These are phyloP conservation scores for Danio jaintianensis DNA, from an alignment of 2,797 vertebrate species.

Conservation along the genomic window DNA sequence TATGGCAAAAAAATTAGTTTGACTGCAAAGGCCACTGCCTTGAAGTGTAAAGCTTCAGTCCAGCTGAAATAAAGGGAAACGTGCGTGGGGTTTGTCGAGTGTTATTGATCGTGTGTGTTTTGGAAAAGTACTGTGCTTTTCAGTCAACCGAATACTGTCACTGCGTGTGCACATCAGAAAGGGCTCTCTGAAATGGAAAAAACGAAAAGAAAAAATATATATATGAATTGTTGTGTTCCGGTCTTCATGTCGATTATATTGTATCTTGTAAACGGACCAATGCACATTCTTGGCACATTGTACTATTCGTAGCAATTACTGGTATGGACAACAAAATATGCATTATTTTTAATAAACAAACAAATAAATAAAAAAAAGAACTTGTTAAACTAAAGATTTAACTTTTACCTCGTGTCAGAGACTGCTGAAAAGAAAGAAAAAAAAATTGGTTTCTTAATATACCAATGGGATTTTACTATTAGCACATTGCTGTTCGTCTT, in stretches of 20 bases:
- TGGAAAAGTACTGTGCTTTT: conserved; percentile 73
- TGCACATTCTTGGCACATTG: conserved; percentile 83
- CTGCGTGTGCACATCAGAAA: conserved; percentile 85
- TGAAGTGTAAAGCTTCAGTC: conserved; percentile 45
- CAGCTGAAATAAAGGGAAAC: conserved; percentile 42
- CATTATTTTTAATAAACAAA: conserved; percentile 79
- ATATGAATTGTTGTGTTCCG: conserved; percentile 67
- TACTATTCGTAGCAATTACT: conserved; percentile 86
- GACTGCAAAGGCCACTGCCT: conserved; percentile 56
- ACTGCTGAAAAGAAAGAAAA: conserved; percentile 77
- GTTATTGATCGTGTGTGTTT: conserved; percentile 69
- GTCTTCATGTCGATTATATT: conserved; percentile 75
- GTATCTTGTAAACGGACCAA: conserved; percentile 80
- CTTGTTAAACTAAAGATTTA: conserved; percentile 80
- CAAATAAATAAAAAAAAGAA: conserved; percentile 73
- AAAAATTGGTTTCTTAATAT: conserved; percentile 77
- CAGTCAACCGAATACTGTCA: conserved; percentile 80
- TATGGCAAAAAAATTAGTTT: conserved; percentile 11
- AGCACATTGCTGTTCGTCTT: conserved; percentile 86
- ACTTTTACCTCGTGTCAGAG: conserved; percentile 87
- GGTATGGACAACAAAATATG: conserved; percentile 84
- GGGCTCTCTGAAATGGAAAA: conserved; percentile 82
- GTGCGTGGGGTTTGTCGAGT: conserved; percentile 56
- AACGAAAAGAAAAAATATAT: conserved; percentile 32
- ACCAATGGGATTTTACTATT: conserved; percentile 84